Base-by-base conservation (phyloP, 2,113 vertebrate genomes). In the Pangasianodon gigas region DNA sequence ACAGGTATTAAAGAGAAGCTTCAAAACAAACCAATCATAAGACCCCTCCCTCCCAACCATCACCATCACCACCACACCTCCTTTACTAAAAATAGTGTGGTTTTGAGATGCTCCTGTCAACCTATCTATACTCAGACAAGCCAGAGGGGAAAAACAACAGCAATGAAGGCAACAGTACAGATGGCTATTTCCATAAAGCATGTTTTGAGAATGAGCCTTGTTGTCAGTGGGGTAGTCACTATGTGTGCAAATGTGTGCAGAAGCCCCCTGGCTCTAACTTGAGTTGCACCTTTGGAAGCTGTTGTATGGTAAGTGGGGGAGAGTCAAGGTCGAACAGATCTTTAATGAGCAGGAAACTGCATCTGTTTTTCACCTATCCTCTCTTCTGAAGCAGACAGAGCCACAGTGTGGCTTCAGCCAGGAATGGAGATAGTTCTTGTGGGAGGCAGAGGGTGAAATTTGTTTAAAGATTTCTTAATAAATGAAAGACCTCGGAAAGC, bases 391-490 rank as follows among this genome's bases (percentile, higher is more conserved):
- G 41, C n/a, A 85, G 32, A 69, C 10, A 81, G 29, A 65, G 7
- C 24, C 56, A 51, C 44, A 21, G 29, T 88, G 54, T 62, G 54
- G 24, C 86, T 85, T 87, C 29, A 87, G 58, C 32, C 44, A 88
- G n/a, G 52, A 88, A 14, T 69, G 18, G 13, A 88, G 74, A 74
- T 13, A 11, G 77, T 46, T 60, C 71, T 88, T 2, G 51, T 91
- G 89, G 86, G 86, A 86, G 86, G 65, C 89, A 91, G 85, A 88
- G 54, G 37, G 65, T 91, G 56, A 86, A 90, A 84, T 79, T 24
- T 90, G 62, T 60, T 79, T 88, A 85, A 62, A 48, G 54, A 56
- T 32, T 83, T 90, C 52, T 86, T 86, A 90, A 86, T 90, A 88
- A 88, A 86, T 69, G 16, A 86, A 82, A 21, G 82, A 82, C 89